Conservation (phyloP, 2,113 vertebrate species). For the Catharus bicknelli region DNA sequence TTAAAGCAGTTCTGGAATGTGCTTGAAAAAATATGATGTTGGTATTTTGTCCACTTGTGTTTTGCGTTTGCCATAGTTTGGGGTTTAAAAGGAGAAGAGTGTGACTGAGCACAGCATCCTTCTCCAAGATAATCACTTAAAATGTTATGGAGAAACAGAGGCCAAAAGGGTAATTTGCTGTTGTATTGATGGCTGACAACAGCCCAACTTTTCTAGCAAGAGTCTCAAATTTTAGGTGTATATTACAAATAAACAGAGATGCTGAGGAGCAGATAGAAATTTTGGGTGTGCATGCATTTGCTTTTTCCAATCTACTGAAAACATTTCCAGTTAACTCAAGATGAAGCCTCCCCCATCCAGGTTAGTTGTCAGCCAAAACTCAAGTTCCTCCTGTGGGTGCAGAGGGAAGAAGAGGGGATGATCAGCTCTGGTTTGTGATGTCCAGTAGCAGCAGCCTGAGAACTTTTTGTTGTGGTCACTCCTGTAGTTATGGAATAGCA, state of each 20-base stretch:
- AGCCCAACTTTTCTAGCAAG: not conserved
- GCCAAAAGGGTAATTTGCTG: not conserved
- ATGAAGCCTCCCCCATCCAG: not conserved
- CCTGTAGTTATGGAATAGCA: not conserved
- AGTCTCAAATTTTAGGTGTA: not conserved
- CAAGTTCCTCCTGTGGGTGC: not conserved
- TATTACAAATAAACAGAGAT: not conserved
- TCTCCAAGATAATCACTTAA: not conserved
- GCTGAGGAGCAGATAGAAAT: not conserved
- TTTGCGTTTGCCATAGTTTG: not conserved
- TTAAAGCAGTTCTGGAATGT: not conserved
- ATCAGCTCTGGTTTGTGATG: not conserved
- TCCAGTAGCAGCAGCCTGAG: not conserved
- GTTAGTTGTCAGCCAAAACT: not conserved
- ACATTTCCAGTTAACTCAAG: not conserved
- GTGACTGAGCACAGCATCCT: not conserved
- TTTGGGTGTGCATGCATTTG: rapidly evolving
- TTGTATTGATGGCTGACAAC: not conserved
- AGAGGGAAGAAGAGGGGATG: not conserved
- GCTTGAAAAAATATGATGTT: not conserved
- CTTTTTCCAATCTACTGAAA: not conserved
- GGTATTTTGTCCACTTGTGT: not conserved
- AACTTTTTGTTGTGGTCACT: not conserved
- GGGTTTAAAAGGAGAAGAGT: not conserved
- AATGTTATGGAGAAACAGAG: not conserved